A percentile compares a stretch with the other conserved stretches of the same genome.
These are phyloP conservation scores for Cataglyphis hispanica DNA, from an alignment of 1,140 invertebrate species.

Conservation along the genomic window DNA sequence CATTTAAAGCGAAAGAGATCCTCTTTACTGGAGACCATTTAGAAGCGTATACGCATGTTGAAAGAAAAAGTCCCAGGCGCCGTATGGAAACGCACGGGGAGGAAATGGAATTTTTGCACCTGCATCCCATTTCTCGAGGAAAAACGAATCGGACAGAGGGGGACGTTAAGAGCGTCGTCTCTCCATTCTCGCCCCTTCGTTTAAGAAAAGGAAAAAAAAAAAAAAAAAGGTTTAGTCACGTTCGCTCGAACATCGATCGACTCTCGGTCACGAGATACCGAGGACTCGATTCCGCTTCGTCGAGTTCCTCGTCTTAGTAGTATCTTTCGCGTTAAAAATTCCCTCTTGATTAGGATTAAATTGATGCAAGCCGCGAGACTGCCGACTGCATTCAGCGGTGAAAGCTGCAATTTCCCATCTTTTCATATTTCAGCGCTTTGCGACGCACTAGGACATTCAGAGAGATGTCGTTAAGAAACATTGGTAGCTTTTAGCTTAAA, in stretches of 20 bases:
- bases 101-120: constrained; percentile 82
- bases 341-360: constrained; percentile 49
- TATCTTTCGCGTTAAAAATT: constrained; percentile 54
- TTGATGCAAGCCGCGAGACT: constrained; percentile 30
- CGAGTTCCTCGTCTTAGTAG: constrained; percentile 46
- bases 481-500: constrained; percentile 35
- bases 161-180: constrained; percentile 77
- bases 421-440: constrained; percentile 37
- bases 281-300: constrained; percentile 50
- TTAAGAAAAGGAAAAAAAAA: constrained; percentile 72
- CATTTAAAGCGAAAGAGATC: constrained; percentile 34
- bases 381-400: constrained; percentile 18
- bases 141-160: constrained; percentile 16
- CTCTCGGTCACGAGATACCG: constrained; percentile 66
- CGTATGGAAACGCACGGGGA: constrained; percentile 74
- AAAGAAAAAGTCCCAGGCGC: constrained; percentile 75
- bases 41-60: constrained; percentile 70
- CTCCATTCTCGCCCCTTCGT: constrained; percentile 75
- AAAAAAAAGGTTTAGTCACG: constrained; percentile 82
- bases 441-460: constrained; percentile 11
- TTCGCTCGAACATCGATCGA: constrained; percentile 81
- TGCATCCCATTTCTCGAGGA: constrained; percentile 68
- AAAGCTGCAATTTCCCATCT: constrained; percentile 36
- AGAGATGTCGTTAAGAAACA: constrained; percentile 40
- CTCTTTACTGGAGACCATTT: constrained; percentile 68